Conservation (phyloP, 2,797 vertebrate species). For the Centropyge bicolor region DNA sequence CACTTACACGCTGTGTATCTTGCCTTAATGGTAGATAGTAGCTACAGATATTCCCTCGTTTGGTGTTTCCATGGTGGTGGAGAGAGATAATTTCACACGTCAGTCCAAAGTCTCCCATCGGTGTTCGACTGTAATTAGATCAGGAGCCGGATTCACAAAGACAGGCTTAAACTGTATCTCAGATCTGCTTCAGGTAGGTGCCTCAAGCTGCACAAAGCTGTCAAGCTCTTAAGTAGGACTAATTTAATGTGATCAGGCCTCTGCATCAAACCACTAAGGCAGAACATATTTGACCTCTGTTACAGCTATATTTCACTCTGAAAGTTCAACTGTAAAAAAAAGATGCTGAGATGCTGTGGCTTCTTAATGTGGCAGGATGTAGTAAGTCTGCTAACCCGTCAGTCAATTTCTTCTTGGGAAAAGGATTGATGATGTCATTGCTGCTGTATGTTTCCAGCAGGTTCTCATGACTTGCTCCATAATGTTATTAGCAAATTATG, state of each 20-base stretch:
- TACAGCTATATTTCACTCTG: background rate
- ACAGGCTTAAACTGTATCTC: background rate
- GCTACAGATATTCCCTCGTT: background rate
- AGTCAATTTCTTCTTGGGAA: background rate
- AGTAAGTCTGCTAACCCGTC: constrained; percentile 1
- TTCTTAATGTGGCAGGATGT: too few species aligned
- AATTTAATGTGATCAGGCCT: background rate
- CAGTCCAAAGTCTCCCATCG: background rate
- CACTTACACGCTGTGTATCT: background rate
- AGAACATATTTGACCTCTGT: background rate
- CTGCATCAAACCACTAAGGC: background rate
- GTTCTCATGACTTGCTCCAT: background rate
- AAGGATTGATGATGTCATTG: background rate
- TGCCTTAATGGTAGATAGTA: background rate
- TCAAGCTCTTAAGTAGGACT: background rate
- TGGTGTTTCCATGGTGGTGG: background rate
- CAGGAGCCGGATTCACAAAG: background rate
- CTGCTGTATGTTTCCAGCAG: background rate
- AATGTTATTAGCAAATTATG: background rate
- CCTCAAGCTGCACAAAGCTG: background rate
- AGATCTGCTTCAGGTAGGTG: background rate
- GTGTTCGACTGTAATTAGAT: constrained; percentile 1
- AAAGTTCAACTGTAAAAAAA: too few species aligned
- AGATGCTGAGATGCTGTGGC: background rate
- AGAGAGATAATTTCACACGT: background rate